Conservation (phyloP, 1,140 invertebrate genomes). For the Cyclargus thomasi region DNA sequence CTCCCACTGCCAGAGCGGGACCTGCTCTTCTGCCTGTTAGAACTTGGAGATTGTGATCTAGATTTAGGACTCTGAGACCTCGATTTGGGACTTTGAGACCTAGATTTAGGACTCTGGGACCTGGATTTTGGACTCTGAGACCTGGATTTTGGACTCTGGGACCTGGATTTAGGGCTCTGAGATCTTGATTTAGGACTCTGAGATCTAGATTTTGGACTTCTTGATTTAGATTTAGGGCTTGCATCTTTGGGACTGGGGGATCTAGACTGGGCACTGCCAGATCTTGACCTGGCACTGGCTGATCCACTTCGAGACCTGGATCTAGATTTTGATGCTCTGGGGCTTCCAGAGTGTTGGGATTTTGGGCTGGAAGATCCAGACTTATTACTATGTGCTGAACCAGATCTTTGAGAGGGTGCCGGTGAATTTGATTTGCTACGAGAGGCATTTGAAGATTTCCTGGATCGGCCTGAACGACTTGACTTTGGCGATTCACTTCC, state of each 20-base stretch:
- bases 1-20: constrained; percentile 55
- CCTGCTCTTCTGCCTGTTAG: constrained; percentile 40
- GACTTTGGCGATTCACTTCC: constrained; percentile 63
- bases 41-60: constrained; percentile 44
- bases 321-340: constrained; percentile 46
- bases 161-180: constrained; percentile 64
- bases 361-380: constrained; percentile 62
- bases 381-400: constrained; percentile 56
- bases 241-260: constrained; percentile 59
- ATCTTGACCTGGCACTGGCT: constrained; percentile 60
- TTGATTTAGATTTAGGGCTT: constrained; percentile 53
- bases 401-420: constrained; percentile 54
- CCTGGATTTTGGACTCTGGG: constrained; percentile 62
- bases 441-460: constrained; percentile 61
- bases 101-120: constrained; percentile 50
- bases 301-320: constrained; percentile 54
- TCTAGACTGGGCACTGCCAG: constrained; percentile 60
- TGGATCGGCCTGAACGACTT: constrained; percentile 45
- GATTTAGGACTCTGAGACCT: constrained; percentile 49
- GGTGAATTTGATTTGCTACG: constrained; percentile 66
- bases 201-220: constrained; percentile 48
- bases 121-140: constrained; percentile 45
- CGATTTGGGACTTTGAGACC: constrained; percentile 63
- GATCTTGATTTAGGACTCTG: constrained; percentile 68
- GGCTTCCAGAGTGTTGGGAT: constrained; percentile 55